These are phyloP conservation scores for Osmerus eperlanus DNA, from an alignment of 2,113 vertebrate species.

Conservation along the genomic window DNA sequence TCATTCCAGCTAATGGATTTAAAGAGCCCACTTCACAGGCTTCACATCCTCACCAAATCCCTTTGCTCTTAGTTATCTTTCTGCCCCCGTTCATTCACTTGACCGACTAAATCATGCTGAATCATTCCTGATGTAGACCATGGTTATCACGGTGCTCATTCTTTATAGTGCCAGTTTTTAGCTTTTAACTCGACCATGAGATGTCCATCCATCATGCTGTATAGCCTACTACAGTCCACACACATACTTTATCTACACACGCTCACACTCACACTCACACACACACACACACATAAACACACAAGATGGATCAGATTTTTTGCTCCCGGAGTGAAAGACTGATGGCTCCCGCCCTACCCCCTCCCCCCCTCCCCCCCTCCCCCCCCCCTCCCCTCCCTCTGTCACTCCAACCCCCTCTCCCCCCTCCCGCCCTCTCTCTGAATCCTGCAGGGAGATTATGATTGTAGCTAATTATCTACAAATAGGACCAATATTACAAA, in stretches of 20 bases:
- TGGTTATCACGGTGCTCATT: neutral
- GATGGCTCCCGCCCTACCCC: slow-evolving; percentile 45
- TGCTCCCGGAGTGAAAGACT: slow-evolving; percentile 63
- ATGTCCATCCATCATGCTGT: no score
- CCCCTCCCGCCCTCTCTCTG: neutral
- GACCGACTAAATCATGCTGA: slow-evolving; percentile 33
- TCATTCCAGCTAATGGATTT: slow-evolving; percentile 67
- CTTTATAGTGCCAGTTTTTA: no score
- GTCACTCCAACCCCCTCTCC: slow-evolving; percentile 49
- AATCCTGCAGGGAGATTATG: slow-evolving; percentile 49
- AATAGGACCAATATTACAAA: slow-evolving; percentile 71
- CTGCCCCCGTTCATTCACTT: slow-evolving; percentile 37
- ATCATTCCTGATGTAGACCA: neutral
- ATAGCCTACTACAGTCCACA: neutral
- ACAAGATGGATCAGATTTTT: slow-evolving; percentile 47
- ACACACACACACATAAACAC: slow-evolving; percentile 41
- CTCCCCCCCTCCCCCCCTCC: slow-evolving; percentile 12
- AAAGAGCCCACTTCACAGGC: slow-evolving; percentile 54
- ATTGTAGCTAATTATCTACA: slow-evolving; percentile 76
- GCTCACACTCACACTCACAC: no score
- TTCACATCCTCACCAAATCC: slow-evolving; percentile 33
- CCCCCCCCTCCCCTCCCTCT: slow-evolving; percentile 42
- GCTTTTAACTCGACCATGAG: no score
- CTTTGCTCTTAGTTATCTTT: slow-evolving; percentile 50
- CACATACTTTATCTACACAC: no score